These are phyloP conservation scores for Ommatoiulus sabulosus DNA, from an alignment of 2,888 invertebrate species.

Conservation along the genomic window DNA sequence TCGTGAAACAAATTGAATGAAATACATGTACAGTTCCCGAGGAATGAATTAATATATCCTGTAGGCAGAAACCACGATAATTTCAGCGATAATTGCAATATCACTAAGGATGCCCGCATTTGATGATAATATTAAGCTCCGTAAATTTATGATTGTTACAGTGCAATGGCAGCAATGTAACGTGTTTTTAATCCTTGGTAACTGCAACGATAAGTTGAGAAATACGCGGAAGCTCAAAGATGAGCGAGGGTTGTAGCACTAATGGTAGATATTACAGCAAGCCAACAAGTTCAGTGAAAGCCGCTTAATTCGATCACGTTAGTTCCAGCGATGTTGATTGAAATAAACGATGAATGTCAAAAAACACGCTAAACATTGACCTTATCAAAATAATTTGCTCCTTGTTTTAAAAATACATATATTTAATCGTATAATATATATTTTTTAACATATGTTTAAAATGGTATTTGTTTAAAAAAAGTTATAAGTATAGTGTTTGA, in stretches of 20 bases:
- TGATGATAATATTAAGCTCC: not conserved
- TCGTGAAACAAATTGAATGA: not conserved
- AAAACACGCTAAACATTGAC: no score
- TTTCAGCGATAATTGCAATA: constrained; percentile 25
- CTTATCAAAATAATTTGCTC: no score
- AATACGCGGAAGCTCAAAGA: not conserved
- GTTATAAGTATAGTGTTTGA: no score
- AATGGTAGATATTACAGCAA: not conserved
- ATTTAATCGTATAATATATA: no score
- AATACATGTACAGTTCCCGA: not conserved
- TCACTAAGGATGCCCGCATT: constrained; percentile 20
- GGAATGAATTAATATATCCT: constrained; percentile 11
- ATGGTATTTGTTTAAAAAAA: no score
- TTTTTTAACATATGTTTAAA: no score
- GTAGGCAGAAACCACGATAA: constrained; percentile 13
- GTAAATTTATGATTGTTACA: not conserved
- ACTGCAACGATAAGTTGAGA: not conserved
- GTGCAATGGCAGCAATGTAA: not conserved
- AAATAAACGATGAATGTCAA: no score
- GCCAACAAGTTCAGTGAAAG: no score
- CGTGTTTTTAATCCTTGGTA: not conserved
- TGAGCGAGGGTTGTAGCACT: not conserved
- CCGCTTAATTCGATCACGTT: no score
- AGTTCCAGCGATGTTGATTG: no score
- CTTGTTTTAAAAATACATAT: no score